phyloP scores from a whole-genome alignment of 2,113 vertebrate genomes.

The Narcine bancroftii region DNA sequence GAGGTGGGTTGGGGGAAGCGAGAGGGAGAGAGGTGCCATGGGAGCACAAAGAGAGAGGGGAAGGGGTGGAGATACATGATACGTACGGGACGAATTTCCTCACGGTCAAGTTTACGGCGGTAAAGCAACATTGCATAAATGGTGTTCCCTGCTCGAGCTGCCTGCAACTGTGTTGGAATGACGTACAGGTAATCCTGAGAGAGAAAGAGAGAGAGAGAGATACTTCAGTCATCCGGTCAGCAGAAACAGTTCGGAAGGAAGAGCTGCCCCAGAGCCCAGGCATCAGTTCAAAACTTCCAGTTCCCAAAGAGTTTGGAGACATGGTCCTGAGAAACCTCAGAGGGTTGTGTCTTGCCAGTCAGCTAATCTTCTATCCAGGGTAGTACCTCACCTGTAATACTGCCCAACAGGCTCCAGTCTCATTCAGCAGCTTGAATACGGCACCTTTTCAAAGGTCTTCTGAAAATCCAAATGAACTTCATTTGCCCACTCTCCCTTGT shows the following conservation, averaged over 20 bases:
- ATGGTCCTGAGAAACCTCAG: no score
- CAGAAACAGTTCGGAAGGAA: background rate
- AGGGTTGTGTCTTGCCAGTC: background rate
- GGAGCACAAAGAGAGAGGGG: background rate
- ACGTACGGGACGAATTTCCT: conserved; percentile 89
- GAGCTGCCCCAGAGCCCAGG: background rate
- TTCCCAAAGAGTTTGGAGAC: background rate
- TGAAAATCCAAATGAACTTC: no score
- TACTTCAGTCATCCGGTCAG: background rate
- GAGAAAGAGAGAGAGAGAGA: background rate
- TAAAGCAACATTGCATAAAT: conserved; percentile 85
- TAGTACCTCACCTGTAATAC: no score
- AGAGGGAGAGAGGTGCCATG: background rate
- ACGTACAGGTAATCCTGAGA: conserved; percentile 84
- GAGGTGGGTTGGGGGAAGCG: background rate
- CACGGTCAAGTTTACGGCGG: conserved; percentile 82
- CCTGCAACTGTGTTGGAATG: conserved; percentile 71
- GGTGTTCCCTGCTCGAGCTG: conserved; percentile 84
- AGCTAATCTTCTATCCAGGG: no score
- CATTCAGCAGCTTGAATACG: no score
- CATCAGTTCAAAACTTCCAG: no score
- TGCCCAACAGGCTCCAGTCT: no score
- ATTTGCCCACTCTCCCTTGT: no score
- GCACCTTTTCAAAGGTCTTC: no score
- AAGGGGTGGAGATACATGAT: background rate